Percentiles rank a stretch among this genome's conserved stretches.
Conservation (phyloP, 2,113 vertebrate genomes). For the Lophochroa leadbeateri region DNA sequence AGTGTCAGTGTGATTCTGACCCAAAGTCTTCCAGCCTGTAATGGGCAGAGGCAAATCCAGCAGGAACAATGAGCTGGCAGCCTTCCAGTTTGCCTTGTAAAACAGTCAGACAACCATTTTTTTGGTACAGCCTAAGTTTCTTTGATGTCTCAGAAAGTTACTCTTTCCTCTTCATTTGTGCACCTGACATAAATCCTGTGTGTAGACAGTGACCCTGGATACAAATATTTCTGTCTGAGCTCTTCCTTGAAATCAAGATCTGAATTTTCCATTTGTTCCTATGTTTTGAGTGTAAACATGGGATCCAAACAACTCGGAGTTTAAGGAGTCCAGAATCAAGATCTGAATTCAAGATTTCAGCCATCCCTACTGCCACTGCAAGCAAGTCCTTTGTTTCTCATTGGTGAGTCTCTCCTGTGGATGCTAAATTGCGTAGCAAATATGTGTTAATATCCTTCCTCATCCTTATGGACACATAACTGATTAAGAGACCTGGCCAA, state of each 20-base stretch:
- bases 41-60: neutral
- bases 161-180: neutral
- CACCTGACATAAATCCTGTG: neutral
- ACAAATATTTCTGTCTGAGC: neutral
- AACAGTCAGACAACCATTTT: neutral
- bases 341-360: neutral
- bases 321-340: neutral
- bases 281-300: neutral
- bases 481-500: neutral
- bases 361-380: rapidly evolving
- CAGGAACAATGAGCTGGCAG: neutral
- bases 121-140: neutral
- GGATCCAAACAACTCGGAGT: neutral
- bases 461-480: neutral
- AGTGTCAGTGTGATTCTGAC: neutral
- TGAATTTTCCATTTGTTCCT: neutral
- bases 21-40: neutral
- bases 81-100: neutral
- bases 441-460: neutral
- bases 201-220: neutral
- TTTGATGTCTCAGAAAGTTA: neutral
- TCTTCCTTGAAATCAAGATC: neutral
- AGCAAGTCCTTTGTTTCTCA: neutral
- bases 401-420: neutral
- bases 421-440: neutral